These are phyloP conservation scores for Trachurus trachurus DNA, from an alignment of 2,797 vertebrate species.

Conservation along the genomic window DNA sequence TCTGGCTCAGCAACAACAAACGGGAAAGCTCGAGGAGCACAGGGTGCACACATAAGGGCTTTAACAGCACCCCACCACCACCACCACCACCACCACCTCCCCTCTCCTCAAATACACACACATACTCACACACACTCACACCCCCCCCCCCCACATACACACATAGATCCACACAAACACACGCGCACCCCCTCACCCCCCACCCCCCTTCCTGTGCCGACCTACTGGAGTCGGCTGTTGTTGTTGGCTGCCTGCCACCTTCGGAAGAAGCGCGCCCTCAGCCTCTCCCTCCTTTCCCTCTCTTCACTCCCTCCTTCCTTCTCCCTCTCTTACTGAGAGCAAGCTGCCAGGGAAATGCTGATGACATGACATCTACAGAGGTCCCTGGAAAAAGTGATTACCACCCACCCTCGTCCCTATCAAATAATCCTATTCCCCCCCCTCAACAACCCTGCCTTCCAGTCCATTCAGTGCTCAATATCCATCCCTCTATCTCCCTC, in stretches of 20 bases:
- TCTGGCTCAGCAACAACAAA: slow-evolving; percentile 87
- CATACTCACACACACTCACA: slow-evolving; percentile 61
- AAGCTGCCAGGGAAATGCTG: slow-evolving; percentile 87
- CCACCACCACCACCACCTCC: slow-evolving; percentile 11
- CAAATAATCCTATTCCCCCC: slow-evolving; percentile 62
- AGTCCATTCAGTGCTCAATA: slow-evolving; percentile 39
- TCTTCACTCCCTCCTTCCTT: slow-evolving; percentile 44
- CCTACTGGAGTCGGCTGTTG: slow-evolving; percentile 96
- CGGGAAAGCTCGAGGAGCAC: slow-evolving; percentile 79
- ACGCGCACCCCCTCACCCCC: slow-evolving; percentile 63
- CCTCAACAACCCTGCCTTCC: slow-evolving; percentile 29
- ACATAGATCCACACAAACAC: slow-evolving; percentile 54
- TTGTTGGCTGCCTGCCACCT: slow-evolving; percentile 91
- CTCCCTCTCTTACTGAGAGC: slow-evolving; percentile 32
- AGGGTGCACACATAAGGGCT: slow-evolving; percentile 90
- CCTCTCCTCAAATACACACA: slow-evolving; percentile 19
- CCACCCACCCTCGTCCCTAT: slow-evolving; percentile 56
- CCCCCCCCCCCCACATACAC: slow-evolving; percentile 45
- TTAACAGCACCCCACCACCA: slow-evolving; percentile 78
- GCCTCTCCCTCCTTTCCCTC: slow-evolving; percentile 62
- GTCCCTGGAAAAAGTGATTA: slow-evolving; percentile 79
- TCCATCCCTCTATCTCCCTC: slow-evolving; percentile 25
- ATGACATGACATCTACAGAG: slow-evolving; percentile 89
- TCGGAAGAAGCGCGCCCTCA: slow-evolving; percentile 82
- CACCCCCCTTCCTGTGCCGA: slow-evolving; percentile 92